Percentiles rank a stretch among this genome's conserved stretches.
Evolutionary conservation across 2,113 vertebrate genomes (phyloP).

Genomic region (Dermatemys mawii): DNA sequence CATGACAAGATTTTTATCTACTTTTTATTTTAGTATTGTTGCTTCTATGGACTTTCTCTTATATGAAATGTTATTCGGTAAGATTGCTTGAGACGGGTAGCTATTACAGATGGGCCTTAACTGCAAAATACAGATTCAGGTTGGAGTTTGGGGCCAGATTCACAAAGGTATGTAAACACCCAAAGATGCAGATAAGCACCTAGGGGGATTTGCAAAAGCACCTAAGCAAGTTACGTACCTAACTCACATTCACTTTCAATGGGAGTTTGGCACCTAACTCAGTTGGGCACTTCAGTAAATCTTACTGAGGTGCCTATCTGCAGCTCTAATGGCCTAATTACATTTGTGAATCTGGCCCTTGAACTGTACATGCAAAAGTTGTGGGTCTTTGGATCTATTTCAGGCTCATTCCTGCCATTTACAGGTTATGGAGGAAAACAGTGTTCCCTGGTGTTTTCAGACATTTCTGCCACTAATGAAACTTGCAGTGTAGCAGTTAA

Average conservation of each 20-base stretch:
- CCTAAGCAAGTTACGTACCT: neutral
- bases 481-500: neutral
- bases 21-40: neutral
- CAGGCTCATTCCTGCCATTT: neutral
- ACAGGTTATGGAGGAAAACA: neutral
- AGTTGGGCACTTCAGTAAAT: neutral
- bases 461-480: neutral
- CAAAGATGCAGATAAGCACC: neutral
- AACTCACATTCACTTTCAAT: neutral
- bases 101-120: neutral
- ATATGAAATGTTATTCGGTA: neutral
- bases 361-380: neutral
- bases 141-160: neutral
- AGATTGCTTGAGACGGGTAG: neutral
- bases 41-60: neutral
- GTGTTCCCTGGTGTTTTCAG: neutral
- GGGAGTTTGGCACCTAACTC: neutral
- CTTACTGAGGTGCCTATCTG: neutral
- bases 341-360: neutral
- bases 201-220: neutral
- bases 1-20: neutral
- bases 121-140: neutral
- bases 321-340: neutral
- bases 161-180: neutral
- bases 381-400: neutral